phyloP scores from a whole-genome alignment of 1,140 invertebrate species.

The Oryctes rhinoceros region DNA sequence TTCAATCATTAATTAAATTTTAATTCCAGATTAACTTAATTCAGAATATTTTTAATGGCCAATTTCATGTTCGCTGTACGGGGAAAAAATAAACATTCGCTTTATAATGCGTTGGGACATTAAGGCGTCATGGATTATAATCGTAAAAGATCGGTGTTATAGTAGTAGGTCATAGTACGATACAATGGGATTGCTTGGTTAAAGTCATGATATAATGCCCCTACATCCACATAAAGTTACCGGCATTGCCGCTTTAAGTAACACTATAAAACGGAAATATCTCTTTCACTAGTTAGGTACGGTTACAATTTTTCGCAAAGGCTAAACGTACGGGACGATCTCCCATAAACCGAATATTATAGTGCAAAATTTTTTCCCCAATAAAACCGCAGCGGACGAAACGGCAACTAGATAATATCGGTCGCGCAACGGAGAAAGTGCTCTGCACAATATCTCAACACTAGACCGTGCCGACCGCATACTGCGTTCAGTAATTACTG shows the following conservation, averaged over 20 bases:
- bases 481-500: constrained; percentile 29
- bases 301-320: background rate
- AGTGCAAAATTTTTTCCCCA: background rate
- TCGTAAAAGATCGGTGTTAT: no score
- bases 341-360: background rate
- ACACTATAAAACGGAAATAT: background rate
- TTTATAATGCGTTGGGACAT: no score
- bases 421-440: background rate
- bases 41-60: no score
- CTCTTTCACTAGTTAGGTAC: background rate
- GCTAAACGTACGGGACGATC: background rate
- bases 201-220: no score
- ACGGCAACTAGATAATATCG: background rate
- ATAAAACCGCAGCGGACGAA: background rate
- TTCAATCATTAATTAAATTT: no score
- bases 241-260: no score
- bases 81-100: no score
- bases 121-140: no score
- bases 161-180: no score
- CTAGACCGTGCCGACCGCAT: constrained; percentile 7
- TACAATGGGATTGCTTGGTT: no score
- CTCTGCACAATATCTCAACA: constrained; percentile 12
- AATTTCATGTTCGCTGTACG: background rate
- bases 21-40: no score
- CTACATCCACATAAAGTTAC: no score